phyloP scores from a whole-genome alignment of 2,797 vertebrate species.

The Crenichthys baileyi region DNA sequence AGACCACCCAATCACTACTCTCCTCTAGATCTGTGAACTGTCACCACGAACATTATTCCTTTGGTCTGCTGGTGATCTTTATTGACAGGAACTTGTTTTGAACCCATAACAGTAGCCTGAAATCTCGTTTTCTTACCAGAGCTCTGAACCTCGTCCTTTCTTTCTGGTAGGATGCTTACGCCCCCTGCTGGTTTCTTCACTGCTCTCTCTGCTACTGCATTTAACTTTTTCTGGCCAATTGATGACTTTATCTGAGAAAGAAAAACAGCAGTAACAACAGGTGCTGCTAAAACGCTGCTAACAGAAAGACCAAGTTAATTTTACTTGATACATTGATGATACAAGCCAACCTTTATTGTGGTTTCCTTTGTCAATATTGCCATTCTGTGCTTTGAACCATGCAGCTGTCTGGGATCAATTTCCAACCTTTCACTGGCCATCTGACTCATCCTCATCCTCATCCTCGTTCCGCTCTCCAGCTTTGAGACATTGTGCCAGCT shows the following conservation, averaged over 20 bases:
- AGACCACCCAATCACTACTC: conserved; percentile 85
- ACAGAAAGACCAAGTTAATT: neutral
- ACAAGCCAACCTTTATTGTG: conserved; percentile 46
- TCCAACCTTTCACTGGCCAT: conserved; percentile 79
- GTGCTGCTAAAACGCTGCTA: neutral
- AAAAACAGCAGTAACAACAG: neutral
- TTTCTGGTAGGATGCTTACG: conserved; percentile 66
- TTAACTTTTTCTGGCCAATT: conserved; percentile 69
- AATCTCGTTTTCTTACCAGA: conserved; percentile 61
- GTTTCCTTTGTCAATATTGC: conserved; percentile 61
- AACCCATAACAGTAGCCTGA: neutral
- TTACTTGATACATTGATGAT: too few species aligned
- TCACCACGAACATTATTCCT: neutral
- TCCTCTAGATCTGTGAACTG: conserved; percentile 83
- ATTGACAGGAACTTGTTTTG: neutral
- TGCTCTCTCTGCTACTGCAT: conserved; percentile 58
- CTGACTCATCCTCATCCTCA: conserved; percentile 59
- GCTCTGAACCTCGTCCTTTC: conserved; percentile 69
- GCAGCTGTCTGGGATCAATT: conserved; percentile 61
- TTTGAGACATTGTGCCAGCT: conserved; percentile 35
- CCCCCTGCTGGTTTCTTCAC: conserved; percentile 74
- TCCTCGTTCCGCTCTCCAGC: conserved; percentile 64
- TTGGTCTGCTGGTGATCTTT: neutral
- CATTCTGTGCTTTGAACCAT: conserved; percentile 70
- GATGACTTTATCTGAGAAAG: conserved; percentile 59